A percentile compares a stretch with the other conserved stretches of the same genome.
Evolutionary conservation across 2,797 vertebrate species (phyloP).

Genomic region (Melanotaenia trifasciata): DNA sequence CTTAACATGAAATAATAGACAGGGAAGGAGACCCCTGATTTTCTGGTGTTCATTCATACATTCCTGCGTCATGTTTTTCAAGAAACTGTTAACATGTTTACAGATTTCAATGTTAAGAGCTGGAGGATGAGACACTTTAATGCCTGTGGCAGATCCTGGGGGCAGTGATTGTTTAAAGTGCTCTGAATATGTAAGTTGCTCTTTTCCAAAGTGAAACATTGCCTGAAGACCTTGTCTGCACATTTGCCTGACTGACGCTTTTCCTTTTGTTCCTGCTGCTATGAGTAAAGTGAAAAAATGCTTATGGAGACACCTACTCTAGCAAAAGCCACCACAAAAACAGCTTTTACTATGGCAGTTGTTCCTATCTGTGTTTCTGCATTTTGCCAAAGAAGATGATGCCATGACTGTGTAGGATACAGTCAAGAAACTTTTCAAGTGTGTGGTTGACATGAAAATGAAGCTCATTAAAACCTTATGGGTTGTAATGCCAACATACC

Average conservation of each 20-base stretch:
- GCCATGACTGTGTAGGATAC: not conserved
- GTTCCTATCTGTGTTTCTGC: not conserved
- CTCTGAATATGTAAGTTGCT: slow-evolving; percentile 57
- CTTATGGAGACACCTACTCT: slow-evolving; percentile 1
- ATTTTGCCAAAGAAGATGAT: not conserved
- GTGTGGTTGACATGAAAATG: not conserved
- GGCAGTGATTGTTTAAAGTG: slow-evolving; percentile 55
- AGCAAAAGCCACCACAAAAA: not conserved
- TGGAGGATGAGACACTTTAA: slow-evolving; percentile 36
- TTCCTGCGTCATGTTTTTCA: slow-evolving; percentile 27
- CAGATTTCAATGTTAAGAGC: slow-evolving; percentile 28
- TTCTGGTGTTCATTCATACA: slow-evolving; percentile 11
- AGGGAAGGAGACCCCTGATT: not conserved
- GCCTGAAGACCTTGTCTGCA: slow-evolving; percentile 47
- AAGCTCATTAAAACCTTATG: not conserved
- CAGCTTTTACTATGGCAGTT: not conserved
- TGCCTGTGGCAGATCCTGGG: slow-evolving; percentile 55
- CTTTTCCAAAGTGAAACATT: slow-evolving; percentile 48
- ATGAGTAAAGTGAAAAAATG: slow-evolving; percentile 7
- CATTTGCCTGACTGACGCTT: slow-evolving; percentile 25
- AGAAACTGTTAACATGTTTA: slow-evolving; percentile 47
- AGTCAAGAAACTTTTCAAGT: not conserved
- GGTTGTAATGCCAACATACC: not conserved
- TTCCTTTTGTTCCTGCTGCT: slow-evolving; percentile 6
- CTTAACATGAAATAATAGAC: not conserved